Conservation (phyloP, 2,113 vertebrate species). For the Archilochus colubris region DNA sequence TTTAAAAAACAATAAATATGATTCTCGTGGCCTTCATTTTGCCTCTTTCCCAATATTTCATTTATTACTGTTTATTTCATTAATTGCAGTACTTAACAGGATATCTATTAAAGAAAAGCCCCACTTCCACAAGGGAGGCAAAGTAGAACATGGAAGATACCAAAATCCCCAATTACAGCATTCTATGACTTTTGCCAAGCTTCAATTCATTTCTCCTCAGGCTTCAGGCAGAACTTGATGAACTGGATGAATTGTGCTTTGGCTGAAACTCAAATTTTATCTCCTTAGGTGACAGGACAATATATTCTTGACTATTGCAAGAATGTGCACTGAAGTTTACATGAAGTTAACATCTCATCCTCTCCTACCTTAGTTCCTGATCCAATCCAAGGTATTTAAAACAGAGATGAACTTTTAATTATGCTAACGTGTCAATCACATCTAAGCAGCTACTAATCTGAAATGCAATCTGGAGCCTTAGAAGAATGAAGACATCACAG, state of each 20-base stretch:
- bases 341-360: background rate
- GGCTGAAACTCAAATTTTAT: background rate
- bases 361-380: background rate
- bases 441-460: background rate
- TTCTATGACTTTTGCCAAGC: background rate
- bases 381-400: background rate
- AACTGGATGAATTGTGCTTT: background rate
- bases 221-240: background rate
- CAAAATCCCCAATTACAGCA: background rate
- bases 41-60: background rate
- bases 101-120: background rate
- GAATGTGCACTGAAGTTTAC: background rate
- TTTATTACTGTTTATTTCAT: background rate
- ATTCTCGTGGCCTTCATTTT: constrained; percentile 49
- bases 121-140: background rate
- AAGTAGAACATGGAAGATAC: background rate
- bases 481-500: background rate
- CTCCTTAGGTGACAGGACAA: background rate
- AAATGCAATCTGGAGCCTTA: background rate
- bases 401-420: background rate
- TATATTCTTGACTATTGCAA: background rate
- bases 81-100: background rate
- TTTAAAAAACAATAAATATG: constrained; percentile 81
- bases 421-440: background rate
- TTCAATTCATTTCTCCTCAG: background rate